Evolutionary conservation across 2,797 vertebrate species (phyloP).

Genomic region (Taenioides sp.): DNA sequence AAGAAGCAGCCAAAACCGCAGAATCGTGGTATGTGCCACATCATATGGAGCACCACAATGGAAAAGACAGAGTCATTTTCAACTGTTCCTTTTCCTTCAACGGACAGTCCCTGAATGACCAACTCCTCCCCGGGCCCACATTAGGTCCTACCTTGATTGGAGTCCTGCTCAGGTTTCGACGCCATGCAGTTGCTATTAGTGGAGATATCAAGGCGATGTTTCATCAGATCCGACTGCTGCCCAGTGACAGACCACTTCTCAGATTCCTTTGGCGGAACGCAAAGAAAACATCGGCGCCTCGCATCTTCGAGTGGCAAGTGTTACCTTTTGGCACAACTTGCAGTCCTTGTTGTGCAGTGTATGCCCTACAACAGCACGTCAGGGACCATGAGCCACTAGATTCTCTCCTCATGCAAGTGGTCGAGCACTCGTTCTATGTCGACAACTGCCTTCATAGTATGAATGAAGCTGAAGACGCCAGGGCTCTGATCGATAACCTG

Average conservation of each 20-base stretch:
- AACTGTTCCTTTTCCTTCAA: neutral
- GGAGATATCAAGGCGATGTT: conserved; percentile 28
- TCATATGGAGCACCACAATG: conserved; percentile 34
- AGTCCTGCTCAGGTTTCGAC: conserved; percentile 8
- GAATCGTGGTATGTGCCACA: conserved; percentile 21
- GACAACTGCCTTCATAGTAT: conserved; percentile 9
- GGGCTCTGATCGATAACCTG: neutral
- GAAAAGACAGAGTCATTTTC: conserved; percentile 18
- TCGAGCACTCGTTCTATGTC: too few relatives aligned
- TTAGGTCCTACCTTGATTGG: conserved; percentile 1
- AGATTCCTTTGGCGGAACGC: conserved; percentile 12
- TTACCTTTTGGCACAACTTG: neutral
- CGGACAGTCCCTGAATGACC: too few relatives aligned
- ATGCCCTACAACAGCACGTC: neutral
- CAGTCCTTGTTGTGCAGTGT: conserved; percentile 8
- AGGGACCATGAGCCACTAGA: neutral
- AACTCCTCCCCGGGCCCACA: too few relatives aligned
- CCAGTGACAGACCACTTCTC: neutral
- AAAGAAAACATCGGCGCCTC: neutral
- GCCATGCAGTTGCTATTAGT: conserved; percentile 12
- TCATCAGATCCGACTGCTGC: conserved; percentile 11
- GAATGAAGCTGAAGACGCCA: conserved; percentile 2
- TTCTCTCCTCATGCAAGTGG: too few relatives aligned
- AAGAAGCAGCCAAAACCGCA: neutral
- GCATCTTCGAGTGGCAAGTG: neutral